Conservation (phyloP, 2,113 vertebrate species). For the Chlorodrepanis virens region DNA sequence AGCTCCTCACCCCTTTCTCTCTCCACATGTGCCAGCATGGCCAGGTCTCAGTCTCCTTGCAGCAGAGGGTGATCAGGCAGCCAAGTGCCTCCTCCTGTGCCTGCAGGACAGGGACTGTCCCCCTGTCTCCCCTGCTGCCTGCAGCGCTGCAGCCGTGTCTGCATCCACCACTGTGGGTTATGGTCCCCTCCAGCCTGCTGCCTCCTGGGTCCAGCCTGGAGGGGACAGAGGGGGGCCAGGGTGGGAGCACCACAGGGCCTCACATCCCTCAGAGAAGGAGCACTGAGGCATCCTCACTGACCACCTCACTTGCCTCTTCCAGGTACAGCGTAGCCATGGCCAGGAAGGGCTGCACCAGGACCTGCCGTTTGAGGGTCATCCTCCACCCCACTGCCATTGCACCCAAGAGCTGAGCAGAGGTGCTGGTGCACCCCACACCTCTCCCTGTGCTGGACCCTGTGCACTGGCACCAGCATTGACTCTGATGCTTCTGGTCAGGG, state of each 20-base stretch:
- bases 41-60: not conserved
- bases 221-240: too few relatives aligned
- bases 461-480: not conserved
- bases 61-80: fast-evolving
- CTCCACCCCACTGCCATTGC: not conserved
- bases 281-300: not conserved
- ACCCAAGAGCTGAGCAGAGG: not conserved
- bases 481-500: not conserved
- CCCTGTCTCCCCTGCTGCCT: not conserved
- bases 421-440: not conserved
- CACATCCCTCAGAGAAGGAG: not conserved
- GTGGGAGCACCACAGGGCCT: not conserved
- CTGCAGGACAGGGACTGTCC: conserved; percentile 26
- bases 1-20: not conserved
- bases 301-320: not conserved
- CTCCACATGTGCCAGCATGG: not conserved
- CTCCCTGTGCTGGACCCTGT: fast-evolving
- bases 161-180: fast-evolving
- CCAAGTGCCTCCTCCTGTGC: not conserved
- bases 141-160: not conserved
- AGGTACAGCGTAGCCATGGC: not conserved
- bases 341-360: not conserved
- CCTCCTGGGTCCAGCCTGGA: not conserved
- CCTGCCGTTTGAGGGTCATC: fast-evolving
- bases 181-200: not conserved